Percentiles rank a stretch among this genome's conserved stretches.
phyloP scores from a whole-genome alignment of 35 echinoderm and acorn worm species.

The Apostichopus japonicus region DNA sequence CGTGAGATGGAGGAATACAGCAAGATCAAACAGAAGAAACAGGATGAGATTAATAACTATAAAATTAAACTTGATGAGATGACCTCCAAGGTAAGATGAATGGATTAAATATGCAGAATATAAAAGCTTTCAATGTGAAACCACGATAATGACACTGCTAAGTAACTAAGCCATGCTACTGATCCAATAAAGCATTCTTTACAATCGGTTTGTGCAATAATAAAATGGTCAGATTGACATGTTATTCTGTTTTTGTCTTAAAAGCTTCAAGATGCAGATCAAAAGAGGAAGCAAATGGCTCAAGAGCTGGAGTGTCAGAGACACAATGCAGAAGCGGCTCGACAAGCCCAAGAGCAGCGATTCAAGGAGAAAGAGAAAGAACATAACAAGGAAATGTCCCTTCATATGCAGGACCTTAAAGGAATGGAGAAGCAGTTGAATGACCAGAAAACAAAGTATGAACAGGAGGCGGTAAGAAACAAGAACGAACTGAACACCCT shows the following conservation, averaged over 20 bases:
- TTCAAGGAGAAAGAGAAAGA: constrained; percentile 92
- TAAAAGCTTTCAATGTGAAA: too few species aligned
- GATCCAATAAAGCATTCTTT: too few species aligned
- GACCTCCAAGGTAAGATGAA: constrained; percentile 60
- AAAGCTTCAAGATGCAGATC: constrained; percentile 73
- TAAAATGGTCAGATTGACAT: too few species aligned
- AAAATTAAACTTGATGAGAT: constrained; percentile 60
- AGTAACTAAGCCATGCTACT: too few species aligned
- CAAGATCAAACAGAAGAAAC: constrained; percentile 44
- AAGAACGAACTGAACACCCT: constrained; percentile 72
- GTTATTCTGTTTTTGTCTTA: constrained; percentile 3
- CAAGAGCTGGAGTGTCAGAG: constrained; percentile 94
- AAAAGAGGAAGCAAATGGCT: constrained; percentile 75
- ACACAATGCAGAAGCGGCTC: constrained; percentile 88
- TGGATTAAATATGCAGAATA: too few species aligned
- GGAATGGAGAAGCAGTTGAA: constrained; percentile 39
- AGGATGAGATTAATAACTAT: constrained; percentile 70
- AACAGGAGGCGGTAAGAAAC: constrained; percentile 74
- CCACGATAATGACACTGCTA: too few species aligned
- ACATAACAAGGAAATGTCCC: constrained; percentile 79
- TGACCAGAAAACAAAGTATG: constrained; percentile 63
- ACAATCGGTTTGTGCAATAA: too few species aligned
- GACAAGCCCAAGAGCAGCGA: constrained; percentile 63
- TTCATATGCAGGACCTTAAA: constrained; percentile 66
- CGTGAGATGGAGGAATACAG: constrained; percentile 54